Evolutionary conservation across 2,113 vertebrate genomes (phyloP).

Genomic region (Lycocorax pyrrhopterus): DNA sequence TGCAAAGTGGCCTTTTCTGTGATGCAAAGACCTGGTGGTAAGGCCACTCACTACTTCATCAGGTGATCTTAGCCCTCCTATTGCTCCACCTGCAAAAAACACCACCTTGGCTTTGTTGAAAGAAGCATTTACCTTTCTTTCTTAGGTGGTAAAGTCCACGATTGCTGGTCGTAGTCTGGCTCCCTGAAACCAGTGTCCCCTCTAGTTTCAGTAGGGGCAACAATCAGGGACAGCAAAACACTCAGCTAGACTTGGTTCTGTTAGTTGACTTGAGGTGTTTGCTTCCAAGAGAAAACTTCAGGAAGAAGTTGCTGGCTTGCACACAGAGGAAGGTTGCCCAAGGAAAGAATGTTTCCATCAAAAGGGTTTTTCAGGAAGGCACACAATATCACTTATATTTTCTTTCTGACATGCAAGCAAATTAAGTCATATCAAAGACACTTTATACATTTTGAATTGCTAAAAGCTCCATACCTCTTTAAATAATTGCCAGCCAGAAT

Average conservation of each 20-base stretch:
- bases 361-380: not conserved
- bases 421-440: constrained; percentile 20
- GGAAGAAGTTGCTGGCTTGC: not conserved
- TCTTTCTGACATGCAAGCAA: not conserved
- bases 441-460: not conserved
- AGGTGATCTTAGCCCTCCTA: not conserved
- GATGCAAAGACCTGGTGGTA: not conserved
- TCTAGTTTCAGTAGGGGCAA: not conserved
- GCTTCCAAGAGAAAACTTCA: not conserved
- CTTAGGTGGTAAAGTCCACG: not conserved
- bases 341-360: not conserved
- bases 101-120: not conserved
- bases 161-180: not conserved
- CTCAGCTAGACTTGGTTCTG: not conserved
- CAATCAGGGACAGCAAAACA: not conserved
- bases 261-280: not conserved
- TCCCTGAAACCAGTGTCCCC: not conserved
- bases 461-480: not conserved
- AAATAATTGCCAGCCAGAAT: constrained; percentile 14
- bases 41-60: not conserved
- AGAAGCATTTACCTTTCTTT: not conserved
- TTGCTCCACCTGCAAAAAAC: not conserved
- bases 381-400: not conserved
- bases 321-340: not conserved
- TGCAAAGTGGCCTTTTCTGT: not conserved